phyloP scores from a whole-genome alignment of 2,888 invertebrate species.

The Homarus gammarus region DNA sequence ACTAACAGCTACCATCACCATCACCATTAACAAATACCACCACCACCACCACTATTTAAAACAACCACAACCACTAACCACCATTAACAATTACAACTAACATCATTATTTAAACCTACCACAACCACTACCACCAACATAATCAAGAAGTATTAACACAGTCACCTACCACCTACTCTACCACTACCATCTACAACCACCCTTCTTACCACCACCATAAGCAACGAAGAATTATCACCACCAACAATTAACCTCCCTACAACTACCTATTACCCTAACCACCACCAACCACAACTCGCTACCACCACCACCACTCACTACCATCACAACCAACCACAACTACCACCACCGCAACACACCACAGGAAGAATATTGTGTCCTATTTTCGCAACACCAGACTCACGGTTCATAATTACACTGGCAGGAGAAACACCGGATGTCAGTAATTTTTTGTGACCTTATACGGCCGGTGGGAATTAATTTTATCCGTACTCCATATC shows the following conservation, averaged over 20 bases:
- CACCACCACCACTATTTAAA: background rate
- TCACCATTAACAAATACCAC: background rate
- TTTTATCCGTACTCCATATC: background rate
- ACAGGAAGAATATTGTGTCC: background rate
- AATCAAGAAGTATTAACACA: too few species aligned
- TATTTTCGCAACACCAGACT: background rate
- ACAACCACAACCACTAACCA: background rate
- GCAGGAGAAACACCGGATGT: slow-evolving; percentile 19
- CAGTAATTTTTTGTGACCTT: background rate
- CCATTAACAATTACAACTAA: background rate
- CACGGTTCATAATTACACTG: background rate
- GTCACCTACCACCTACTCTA: background rate
- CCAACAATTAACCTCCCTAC: background rate
- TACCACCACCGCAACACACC: background rate
- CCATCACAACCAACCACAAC: background rate
- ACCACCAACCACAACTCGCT: background rate
- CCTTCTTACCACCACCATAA: background rate
- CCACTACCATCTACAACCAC: background rate
- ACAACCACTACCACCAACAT: background rate
- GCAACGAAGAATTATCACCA: too few species aligned
- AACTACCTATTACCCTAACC: background rate
- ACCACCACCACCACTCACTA: background rate
- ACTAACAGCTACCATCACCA: background rate
- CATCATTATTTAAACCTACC: background rate
- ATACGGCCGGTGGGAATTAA: background rate